Evolutionary conservation across 1,140 invertebrate genomes (phyloP).

Genomic region (Andricus grossulariae): DNA sequence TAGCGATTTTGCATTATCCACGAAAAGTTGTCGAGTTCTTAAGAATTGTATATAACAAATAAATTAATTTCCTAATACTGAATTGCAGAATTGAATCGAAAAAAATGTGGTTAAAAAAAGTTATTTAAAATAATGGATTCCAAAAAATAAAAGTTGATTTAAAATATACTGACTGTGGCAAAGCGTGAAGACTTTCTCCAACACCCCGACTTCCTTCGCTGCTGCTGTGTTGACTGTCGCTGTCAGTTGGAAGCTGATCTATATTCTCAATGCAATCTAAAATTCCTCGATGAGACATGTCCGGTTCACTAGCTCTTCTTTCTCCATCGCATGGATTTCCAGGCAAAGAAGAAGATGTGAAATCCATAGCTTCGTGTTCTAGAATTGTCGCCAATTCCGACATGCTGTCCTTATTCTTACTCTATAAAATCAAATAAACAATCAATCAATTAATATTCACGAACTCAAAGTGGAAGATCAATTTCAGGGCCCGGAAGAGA

Average conservation of each 20-base stretch:
- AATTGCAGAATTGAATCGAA: too few species aligned
- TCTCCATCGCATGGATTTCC: slow-evolving; percentile 76
- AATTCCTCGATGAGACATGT: slow-evolving; percentile 73
- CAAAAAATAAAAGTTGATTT: slow-evolving; percentile 10
- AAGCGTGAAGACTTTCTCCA: slow-evolving; percentile 83
- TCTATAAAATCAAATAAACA: slow-evolving; percentile 68
- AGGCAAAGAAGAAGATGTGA: slow-evolving; percentile 79
- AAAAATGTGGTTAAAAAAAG: too few species aligned
- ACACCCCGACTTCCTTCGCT: slow-evolving; percentile 71
- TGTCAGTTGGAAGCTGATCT: slow-evolving; percentile 72
- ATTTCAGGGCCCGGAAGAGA: too few species aligned
- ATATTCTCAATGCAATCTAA: slow-evolving; percentile 71
- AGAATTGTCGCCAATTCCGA: slow-evolving; percentile 93
- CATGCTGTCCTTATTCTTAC: slow-evolving; percentile 81
- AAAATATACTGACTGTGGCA: slow-evolving; percentile 78
- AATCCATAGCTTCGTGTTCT: slow-evolving; percentile 94
- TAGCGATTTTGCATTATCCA: too few species aligned
- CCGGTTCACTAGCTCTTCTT: slow-evolving; percentile 73
- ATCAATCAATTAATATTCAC: not conserved
- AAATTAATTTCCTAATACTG: too few species aligned
- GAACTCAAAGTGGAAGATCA: too few species aligned
- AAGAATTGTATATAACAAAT: too few species aligned
- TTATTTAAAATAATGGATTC: too few species aligned
- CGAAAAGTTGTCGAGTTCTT: too few species aligned
- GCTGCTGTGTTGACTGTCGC: slow-evolving; percentile 74